Percentiles rank a stretch among this genome's conserved stretches.
Evolutionary conservation across 2,888 invertebrate species (phyloP).

Genomic region (Archips xylosteana): DNA sequence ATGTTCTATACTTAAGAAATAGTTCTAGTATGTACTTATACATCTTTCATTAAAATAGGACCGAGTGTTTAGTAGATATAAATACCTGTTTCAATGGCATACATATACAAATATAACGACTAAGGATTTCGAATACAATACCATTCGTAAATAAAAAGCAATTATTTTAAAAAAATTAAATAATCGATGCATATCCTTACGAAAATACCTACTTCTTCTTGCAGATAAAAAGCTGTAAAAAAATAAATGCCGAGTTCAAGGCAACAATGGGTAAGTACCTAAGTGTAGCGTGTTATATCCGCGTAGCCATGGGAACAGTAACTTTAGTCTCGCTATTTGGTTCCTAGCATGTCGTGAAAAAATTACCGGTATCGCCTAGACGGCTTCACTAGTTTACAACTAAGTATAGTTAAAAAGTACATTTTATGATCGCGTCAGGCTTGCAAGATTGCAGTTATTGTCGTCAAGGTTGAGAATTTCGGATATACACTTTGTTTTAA

Average conservation of each 20-base stretch:
- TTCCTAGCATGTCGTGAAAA: slow-evolving; percentile 30
- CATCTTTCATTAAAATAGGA: slow-evolving; percentile 46
- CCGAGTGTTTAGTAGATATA: slow-evolving; percentile 31
- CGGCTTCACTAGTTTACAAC: slow-evolving; percentile 23
- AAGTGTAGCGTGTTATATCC: slow-evolving; percentile 6
- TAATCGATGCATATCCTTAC: slow-evolving; percentile 31
- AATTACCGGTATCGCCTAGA: slow-evolving; percentile 14
- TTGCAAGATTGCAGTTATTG: slow-evolving; percentile 42
- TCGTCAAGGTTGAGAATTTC: slow-evolving; percentile 50
- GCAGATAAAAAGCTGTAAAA: slow-evolving; percentile 42
- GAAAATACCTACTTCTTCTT: slow-evolving; percentile 36
- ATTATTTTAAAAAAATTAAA: slow-evolving; percentile 15
- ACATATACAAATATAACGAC: slow-evolving; percentile 41
- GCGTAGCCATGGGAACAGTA: slow-evolving; percentile 27
- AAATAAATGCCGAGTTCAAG: slow-evolving; percentile 41
- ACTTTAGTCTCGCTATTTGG: slow-evolving; percentile 18
- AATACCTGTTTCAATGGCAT: neutral
- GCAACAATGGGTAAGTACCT: slow-evolving; percentile 27
- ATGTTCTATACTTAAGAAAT: slow-evolving; percentile 40
- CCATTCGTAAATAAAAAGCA: neutral
- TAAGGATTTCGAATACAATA: slow-evolving; percentile 12
- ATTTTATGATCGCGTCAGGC: slow-evolving; percentile 36
- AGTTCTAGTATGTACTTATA: slow-evolving; percentile 38
- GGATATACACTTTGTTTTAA: slow-evolving; percentile 23
- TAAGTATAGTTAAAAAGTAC: slow-evolving; percentile 30